These are phyloP conservation scores for Microplitis manilae DNA, from an alignment of 2,888 invertebrate species.

Conservation along the genomic window DNA sequence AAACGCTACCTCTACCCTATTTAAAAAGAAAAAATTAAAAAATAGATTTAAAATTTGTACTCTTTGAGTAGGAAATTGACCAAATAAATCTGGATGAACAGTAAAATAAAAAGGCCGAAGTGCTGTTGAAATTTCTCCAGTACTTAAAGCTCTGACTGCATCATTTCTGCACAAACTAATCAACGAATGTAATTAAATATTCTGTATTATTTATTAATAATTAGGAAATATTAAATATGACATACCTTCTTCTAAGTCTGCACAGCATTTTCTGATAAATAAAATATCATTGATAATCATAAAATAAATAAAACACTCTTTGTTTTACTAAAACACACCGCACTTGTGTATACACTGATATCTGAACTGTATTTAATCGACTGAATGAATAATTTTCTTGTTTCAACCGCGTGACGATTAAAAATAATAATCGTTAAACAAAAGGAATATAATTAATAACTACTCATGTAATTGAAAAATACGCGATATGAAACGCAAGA, in stretches of 20 bases:
- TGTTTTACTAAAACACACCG: not conserved
- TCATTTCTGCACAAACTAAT: slow-evolving; percentile 62
- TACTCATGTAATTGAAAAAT: not conserved
- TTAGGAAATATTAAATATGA: not conserved
- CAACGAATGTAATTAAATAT: not conserved
- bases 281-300: not conserved
- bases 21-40: slow-evolving; percentile 10
- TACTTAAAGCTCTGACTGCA: slow-evolving; percentile 74
- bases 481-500: not conserved
- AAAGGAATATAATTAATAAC: not conserved
- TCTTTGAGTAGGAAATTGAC: slow-evolving; percentile 90
- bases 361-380: not conserved
- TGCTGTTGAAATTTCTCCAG: slow-evolving; percentile 90
- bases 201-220: not conserved
- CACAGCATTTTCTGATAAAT: not conserved
- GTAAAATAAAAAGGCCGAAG: slow-evolving; percentile 94
- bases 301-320: not conserved
- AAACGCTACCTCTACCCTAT: too few species aligned
- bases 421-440: not conserved
- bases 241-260: not conserved
- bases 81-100: slow-evolving; percentile 96
- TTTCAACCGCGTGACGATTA: not conserved
- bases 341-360: not conserved
- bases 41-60: slow-evolving; percentile 72
- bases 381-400: not conserved